Percentiles rank a stretch among this genome's conserved stretches.
These are phyloP conservation scores for Endomychus coccineus DNA, from an alignment of 2,888 invertebrate species.

Conservation along the genomic window DNA sequence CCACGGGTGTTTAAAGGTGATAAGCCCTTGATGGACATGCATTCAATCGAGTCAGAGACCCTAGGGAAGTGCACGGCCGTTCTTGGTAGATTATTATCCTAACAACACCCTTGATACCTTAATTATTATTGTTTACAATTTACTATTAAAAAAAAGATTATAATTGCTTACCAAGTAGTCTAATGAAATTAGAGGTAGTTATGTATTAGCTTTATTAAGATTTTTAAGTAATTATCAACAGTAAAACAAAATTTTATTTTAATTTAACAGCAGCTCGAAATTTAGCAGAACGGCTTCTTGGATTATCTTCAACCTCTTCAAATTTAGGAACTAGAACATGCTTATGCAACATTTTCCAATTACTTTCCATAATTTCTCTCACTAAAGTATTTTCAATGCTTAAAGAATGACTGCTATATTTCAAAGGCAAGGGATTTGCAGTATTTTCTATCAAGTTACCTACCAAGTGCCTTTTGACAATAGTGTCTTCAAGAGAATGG, in stretches of 20 bases:
- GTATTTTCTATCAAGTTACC: constrained; percentile 68
- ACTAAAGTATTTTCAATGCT: constrained; percentile 55
- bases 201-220: too few species aligned
- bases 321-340: constrained; percentile 69
- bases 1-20: too few species aligned
- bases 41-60: too few species aligned
- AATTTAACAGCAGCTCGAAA: constrained; percentile 75
- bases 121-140: too few species aligned
- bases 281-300: constrained; percentile 83
- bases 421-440: constrained; percentile 64
- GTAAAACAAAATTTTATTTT: constrained; percentile 45
- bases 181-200: too few species aligned
- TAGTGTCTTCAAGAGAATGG: constrained; percentile 89
- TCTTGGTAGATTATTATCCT: too few species aligned
- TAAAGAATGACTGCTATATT: constrained; percentile 58
- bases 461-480: constrained; percentile 81
- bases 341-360: constrained; percentile 74
- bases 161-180: too few species aligned
- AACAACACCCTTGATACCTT: too few species aligned
- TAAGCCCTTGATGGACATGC: too few species aligned
- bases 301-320: constrained; percentile 71
- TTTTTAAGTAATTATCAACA: too few species aligned
- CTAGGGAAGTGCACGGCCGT: too few species aligned
- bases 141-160: too few species aligned
- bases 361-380: constrained; percentile 52